These are phyloP conservation scores for Opisthocomus hoazin DNA, from an alignment of 2,113 vertebrate genomes.

Conservation along the genomic window DNA sequence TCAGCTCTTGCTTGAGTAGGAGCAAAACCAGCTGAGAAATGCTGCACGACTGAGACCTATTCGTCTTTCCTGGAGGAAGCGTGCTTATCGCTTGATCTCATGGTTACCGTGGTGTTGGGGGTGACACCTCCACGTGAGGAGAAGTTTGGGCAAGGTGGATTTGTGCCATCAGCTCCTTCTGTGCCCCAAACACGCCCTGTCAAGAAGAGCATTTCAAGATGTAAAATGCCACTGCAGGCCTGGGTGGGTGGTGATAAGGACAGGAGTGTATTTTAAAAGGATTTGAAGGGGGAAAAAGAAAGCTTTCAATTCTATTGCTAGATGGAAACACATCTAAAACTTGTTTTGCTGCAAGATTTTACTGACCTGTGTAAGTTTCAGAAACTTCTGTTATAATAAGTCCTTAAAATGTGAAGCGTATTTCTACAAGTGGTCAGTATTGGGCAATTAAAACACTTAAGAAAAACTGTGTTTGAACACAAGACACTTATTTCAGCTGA, in stretches of 20 bases:
- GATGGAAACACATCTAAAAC: background rate
- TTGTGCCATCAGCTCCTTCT: background rate
- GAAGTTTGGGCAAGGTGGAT: background rate
- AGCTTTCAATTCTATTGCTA: background rate
- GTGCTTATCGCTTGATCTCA: accelerated
- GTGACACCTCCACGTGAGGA: background rate
- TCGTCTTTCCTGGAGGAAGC: background rate
- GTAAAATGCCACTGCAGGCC: background rate
- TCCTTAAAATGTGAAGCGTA: background rate
- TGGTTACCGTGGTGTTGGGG: accelerated
- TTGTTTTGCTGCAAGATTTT: background rate
- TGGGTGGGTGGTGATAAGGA: background rate
- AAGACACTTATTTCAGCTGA: background rate
- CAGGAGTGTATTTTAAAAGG: background rate
- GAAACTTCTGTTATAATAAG: background rate
- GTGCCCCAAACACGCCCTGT: background rate
- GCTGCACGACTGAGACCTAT: background rate
- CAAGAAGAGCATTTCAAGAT: background rate
- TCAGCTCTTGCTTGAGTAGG: background rate
- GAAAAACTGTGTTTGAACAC: background rate
- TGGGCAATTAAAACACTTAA: background rate
- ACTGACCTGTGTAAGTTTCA: background rate
- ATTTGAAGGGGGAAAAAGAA: background rate
- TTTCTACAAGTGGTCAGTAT: background rate
- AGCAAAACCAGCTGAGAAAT: background rate